Percentiles rank a stretch among this genome's conserved stretches.
phyloP scores from a whole-genome alignment of 2,113 vertebrate genomes.

The Lathamus discolor region DNA sequence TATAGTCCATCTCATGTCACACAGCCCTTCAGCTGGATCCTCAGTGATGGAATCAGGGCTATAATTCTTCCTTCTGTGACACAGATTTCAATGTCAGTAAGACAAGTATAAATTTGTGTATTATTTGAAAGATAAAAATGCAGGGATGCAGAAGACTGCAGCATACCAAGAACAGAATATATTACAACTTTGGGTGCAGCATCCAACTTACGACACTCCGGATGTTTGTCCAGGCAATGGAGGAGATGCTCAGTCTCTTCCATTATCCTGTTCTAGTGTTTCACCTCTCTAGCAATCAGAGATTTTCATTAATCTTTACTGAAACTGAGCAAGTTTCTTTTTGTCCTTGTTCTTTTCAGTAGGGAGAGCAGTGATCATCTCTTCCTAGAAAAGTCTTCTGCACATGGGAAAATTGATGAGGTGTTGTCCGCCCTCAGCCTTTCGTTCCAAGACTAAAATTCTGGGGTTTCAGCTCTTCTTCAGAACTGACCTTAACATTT shows the following conservation, averaged over 20 bases:
- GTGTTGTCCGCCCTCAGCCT: background rate
- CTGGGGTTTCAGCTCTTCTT: background rate
- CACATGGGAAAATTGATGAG: background rate
- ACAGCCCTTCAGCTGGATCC: background rate
- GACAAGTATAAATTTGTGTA: background rate
- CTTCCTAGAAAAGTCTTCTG: background rate
- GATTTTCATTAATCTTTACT: background rate
- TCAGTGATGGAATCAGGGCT: background rate
- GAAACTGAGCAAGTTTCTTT: background rate
- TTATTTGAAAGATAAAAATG: background rate
- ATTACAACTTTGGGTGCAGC: background rate
- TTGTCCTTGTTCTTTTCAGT: background rate
- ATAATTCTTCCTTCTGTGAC: background rate
- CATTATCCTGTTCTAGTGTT: background rate
- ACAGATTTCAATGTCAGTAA: background rate
- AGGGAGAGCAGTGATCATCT: background rate
- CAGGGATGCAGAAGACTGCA: background rate
- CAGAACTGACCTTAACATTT: background rate
- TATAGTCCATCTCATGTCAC: background rate
- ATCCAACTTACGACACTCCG: background rate
- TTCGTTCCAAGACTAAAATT: background rate
- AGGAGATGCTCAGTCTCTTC: background rate
- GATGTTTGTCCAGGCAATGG: background rate
- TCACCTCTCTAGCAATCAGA: background rate
- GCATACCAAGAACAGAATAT: background rate